phyloP scores from a whole-genome alignment of 2,113 vertebrate genomes.

The Chaetops frenatus region DNA sequence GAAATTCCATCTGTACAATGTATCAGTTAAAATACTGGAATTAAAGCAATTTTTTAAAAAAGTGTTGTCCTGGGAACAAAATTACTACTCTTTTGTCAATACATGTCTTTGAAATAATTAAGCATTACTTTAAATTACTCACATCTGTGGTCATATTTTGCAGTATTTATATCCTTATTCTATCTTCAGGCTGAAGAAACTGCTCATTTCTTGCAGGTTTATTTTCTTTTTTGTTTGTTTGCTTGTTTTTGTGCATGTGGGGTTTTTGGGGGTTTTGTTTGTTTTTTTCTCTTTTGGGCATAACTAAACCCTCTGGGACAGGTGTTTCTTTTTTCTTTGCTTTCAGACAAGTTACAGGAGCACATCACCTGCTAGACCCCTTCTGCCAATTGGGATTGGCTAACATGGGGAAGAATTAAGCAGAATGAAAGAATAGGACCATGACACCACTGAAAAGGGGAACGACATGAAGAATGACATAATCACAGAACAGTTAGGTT shows the following conservation, averaged over 20 bases:
- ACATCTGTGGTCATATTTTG: neutral
- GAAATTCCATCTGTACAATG: neutral
- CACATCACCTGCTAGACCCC: neutral
- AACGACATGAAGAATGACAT: neutral
- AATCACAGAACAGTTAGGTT: neutral
- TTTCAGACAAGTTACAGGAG: neutral
- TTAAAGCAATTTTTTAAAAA: neutral
- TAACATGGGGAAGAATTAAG: neutral
- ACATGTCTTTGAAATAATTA: neutral
- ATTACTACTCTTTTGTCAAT: neutral
- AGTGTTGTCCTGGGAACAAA: neutral
- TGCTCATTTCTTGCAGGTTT: neutral
- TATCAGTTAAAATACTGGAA: neutral
- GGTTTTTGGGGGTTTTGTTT: no score
- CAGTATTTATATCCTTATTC: neutral
- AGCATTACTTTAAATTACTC: neutral
- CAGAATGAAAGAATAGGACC: neutral
- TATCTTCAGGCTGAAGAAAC: neutral
- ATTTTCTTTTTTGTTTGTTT: neutral
- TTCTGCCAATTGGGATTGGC: neutral
- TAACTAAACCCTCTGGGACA: neutral
- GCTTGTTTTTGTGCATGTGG: no score
- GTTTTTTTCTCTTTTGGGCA: neutral
- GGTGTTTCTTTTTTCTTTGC: neutral
- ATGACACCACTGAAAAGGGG: neutral